Evolutionary conservation across 2,113 vertebrate genomes (phyloP).

Genomic region (Protobothrops flavoviridis): DNA sequence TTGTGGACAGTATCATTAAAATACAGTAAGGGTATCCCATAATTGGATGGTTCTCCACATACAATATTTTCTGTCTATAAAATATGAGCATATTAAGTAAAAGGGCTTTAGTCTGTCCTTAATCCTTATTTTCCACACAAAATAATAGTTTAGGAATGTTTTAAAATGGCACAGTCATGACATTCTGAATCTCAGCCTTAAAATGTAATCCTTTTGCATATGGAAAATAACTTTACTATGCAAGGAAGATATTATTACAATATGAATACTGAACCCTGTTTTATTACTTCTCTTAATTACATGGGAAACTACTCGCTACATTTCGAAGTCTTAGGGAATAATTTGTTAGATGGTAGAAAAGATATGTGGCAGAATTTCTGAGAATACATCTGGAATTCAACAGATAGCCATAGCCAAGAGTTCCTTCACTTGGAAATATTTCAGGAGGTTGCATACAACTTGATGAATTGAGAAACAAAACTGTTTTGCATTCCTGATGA

Average conservation of each 20-base stretch:
- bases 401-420: background rate
- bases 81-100: background rate
- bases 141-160: background rate
- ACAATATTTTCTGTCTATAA: background rate
- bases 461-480: background rate
- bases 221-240: background rate
- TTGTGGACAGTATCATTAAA: background rate
- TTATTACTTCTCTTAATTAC: background rate
- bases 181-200: background rate
- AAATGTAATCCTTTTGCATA: background rate
- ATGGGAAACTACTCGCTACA: background rate
- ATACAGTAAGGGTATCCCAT: background rate
- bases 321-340: background rate
- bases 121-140: background rate
- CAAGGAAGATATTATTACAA: background rate
- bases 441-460: background rate
- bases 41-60: too few species aligned
- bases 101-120: background rate
- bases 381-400: background rate
- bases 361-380: background rate
- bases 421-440: background rate
- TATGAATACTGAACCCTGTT: background rate
- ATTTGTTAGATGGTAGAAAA: background rate
- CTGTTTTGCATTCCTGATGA: background rate
- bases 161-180: background rate